Evolutionary conservation across 2,113 vertebrate genomes (phyloP), one percentile per base, ranked within the genome.

Genomic region (Nettapus auritus): DNA sequence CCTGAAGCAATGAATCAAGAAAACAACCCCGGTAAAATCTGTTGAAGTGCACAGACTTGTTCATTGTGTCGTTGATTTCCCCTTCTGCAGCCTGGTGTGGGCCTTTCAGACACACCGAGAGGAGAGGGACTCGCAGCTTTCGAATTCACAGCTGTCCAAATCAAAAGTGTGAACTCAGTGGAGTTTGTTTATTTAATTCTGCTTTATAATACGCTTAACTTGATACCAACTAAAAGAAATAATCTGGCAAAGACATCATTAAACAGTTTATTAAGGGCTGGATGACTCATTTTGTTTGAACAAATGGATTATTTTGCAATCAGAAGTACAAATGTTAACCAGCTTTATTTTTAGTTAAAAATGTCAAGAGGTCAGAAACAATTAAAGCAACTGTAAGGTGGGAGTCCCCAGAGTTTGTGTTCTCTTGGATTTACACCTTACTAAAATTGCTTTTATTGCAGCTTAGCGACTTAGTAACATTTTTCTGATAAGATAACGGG

Each of bases 341-440:
- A 86, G 76, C 95, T 95, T 97, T 97, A 97, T 97, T 97, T 97
- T 97, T 97, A 96, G 96, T 91, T 89, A 82, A 86, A 95, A 95
- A 94, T 96, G 95, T 93, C 96, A 96, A 80, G 92, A 96, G 97
- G 96, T 97, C 96, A 97, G 92, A 93, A 97, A 94, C 94, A 92
- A 96, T 96, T 94, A 95, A 86, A 89, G 94, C 91, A 87, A 74
- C 90, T 96, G 89, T 87, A 90, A 93, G 91, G 90, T 92, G 88
- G 96, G 96, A 95, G 88, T 95, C 89, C 78, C 75, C 44, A 13
- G 75, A 59, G 82, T 92, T 92, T 93, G 91, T 96, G 92, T 94
- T 93, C 95, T 88, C 81, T 96, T 82, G 79, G 96, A 96, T 97
- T 96, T 95, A 92, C 95, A 96, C 97, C 94, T 96, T 92, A 64